Evolutionary conservation across 2,113 vertebrate genomes (phyloP).

Genomic region (Potamarius usumacintae): DNA sequence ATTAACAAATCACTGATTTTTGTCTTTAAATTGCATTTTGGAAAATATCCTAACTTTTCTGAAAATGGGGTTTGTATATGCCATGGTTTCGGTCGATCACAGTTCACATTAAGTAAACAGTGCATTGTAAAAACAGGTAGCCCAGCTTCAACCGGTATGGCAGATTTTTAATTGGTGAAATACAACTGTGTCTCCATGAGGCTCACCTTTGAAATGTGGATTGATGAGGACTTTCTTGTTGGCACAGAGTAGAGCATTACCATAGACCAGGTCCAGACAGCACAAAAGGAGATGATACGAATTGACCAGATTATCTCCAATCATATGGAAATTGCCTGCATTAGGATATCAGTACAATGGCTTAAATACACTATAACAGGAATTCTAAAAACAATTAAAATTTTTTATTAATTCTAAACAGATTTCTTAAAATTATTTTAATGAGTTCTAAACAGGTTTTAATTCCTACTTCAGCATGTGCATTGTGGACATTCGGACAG

Average conservation of each 20-base stretch:
- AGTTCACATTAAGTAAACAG: background rate
- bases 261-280: conserved; percentile 94
- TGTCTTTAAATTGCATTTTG: no score
- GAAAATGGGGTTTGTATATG: background rate
- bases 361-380: background rate
- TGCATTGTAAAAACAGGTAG: background rate
- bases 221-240: conserved; percentile 91
- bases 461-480: background rate
- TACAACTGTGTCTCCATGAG: no score
- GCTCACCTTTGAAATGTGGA: conserved; percentile 84
- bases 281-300: conserved; percentile 98
- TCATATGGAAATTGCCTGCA: conserved; percentile 96
- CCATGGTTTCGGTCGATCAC: background rate
- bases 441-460: background rate
- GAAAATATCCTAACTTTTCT: no score
- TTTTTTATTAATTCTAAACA: background rate
- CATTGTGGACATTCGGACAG: background rate
- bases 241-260: conserved; percentile 84
- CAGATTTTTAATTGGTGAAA: background rate
- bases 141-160: background rate
- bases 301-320: conserved; percentile 97
- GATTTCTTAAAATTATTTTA: background rate
- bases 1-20: no score
- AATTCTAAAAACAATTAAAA: no score
- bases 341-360: conserved; percentile 8